Base-by-base conservation (phyloP, 1,140 invertebrate species). In the Carposina sasakii region DNA sequence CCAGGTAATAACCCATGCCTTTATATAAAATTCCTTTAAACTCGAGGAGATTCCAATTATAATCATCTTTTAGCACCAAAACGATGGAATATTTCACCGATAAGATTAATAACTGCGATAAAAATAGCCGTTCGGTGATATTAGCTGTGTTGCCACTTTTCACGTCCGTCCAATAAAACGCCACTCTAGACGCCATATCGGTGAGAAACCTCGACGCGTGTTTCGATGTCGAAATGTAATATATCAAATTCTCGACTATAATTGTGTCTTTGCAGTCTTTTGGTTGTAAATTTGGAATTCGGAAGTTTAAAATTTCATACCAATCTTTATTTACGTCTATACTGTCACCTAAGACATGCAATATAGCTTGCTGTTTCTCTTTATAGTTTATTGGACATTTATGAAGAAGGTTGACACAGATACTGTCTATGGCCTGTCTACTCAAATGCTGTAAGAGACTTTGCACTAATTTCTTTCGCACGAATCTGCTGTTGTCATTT, bases 1-100 rank as follows among this genome's bases (percentile, higher is more conserved):
- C 90, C n/a, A 97, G 81, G 85, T 97, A 94, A 48, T 89, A 79
- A 1, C 91, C 88, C 46, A 95, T 89, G 1, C 92, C 94, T 58
- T 85, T 79, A 62, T 90, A 91, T 31, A 90, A 77, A 19, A 85
- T 87, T 19, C 82, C 79, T 62, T 89, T 87, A 24, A 90, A 69
- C n/a, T 88, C 83, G 1, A 71, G 58, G 5, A 76, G 67, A 31
- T 86, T 65, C 65, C 63, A 87, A 58, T 54, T 67, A 72, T 60
- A 73, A 67, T 37, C 50, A 45, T 4, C 48, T 19, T 28, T 51
- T 0, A 23, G 53, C 17, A 50, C 49, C 12, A 60, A n/a, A 19
- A 79, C 53, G 26, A 81, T 83, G 2, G 91, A 58, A 58, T 86
- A 85, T 56, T 85, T 89, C 0, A 91, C 63, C 1, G 88, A 86